A percentile compares a stretch with the other conserved stretches of the same genome.
Conservation (phyloP, 1,140 invertebrate genomes). For the Saccostrea glomerata region DNA sequence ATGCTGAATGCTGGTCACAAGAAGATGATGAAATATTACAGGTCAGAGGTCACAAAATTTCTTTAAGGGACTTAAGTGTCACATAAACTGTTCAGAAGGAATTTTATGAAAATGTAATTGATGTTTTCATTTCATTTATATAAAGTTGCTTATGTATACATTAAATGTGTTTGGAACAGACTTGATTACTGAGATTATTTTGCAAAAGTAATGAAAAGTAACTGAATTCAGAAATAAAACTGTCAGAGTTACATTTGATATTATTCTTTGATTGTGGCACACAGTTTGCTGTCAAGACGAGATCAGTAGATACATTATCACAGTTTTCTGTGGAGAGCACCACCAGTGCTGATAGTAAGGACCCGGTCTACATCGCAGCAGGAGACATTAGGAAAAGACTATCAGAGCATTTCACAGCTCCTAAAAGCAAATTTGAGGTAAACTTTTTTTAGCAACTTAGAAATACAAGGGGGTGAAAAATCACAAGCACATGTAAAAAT, state of each 20-base stretch:
- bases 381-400: constrained; percentile 94
- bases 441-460: not conserved
- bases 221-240: too few species aligned
- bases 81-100: not conserved
- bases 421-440: constrained; percentile 87
- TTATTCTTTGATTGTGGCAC: not conserved
- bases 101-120: not conserved
- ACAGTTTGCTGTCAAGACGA: constrained; percentile 68
- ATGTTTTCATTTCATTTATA: too few species aligned
- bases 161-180: too few species aligned
- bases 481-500: not conserved
- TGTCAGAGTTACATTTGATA: not conserved
- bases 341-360: constrained; percentile 87
- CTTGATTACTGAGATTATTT: too few species aligned
- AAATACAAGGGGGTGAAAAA: not conserved
- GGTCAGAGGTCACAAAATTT: constrained; percentile 76
- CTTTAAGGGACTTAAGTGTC: not conserved
- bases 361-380: constrained; percentile 88
- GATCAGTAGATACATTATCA: constrained; percentile 89
- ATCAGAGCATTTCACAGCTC: constrained; percentile 90
- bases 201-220: too few species aligned
- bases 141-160: too few species aligned
- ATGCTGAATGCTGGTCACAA: constrained; percentile 92
- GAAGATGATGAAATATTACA: constrained; percentile 95
- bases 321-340: constrained; percentile 94